Evolutionary conservation across 2,113 vertebrate genomes (phyloP).

Genomic region (Phaethornis superciliosus): DNA sequence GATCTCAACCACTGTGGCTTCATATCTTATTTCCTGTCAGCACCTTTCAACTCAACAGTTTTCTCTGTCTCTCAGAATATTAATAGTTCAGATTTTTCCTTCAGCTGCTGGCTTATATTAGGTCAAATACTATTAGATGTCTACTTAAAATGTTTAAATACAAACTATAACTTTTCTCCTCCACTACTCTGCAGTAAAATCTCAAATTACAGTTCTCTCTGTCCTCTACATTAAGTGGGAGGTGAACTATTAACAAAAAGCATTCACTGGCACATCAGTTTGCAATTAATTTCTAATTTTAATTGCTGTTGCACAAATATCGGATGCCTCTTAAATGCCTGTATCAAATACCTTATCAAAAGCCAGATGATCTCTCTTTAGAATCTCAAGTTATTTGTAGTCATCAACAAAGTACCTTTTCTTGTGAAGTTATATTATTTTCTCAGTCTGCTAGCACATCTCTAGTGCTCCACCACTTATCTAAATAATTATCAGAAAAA

Average conservation of each 20-base stretch:
- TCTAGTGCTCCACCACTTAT: neutral
- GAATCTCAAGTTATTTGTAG: slow-evolving; percentile 6
- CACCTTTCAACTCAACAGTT: neutral
- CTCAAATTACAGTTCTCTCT: neutral
- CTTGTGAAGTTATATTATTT: neutral
- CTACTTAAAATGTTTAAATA: neutral
- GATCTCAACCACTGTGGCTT: neutral
- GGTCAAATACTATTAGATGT: neutral
- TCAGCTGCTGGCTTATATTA: neutral
- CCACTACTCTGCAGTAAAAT: neutral
- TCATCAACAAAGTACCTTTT: neutral
- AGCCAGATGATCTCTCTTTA: neutral
- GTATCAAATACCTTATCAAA: neutral
- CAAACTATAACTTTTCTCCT: neutral
- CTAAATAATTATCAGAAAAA: neutral
- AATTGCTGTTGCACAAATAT: neutral
- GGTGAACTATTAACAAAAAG: neutral
- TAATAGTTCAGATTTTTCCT: neutral
- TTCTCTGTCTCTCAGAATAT: neutral
- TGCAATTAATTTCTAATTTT: neutral
- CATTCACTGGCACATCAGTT: neutral
- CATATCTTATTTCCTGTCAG: neutral
- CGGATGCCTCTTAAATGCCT: neutral
- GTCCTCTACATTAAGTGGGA: neutral
- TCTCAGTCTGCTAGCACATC: neutral